These are phyloP conservation scores for Mesitornis unicolor DNA, from an alignment of 2,113 vertebrate species.

Conservation along the genomic window DNA sequence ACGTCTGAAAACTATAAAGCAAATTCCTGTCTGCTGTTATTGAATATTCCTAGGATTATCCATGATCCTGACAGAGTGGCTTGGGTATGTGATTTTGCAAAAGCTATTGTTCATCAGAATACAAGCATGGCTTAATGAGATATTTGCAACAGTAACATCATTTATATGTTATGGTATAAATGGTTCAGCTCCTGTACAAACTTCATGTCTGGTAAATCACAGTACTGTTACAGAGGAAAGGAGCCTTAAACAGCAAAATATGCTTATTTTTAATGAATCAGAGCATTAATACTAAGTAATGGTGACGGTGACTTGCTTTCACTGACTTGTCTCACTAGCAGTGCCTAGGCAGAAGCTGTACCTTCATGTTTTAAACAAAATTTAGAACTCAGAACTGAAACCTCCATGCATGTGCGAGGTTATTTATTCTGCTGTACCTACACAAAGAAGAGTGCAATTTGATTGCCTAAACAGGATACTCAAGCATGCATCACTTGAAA, in stretches of 20 bases:
- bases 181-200: not conserved
- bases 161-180: not conserved
- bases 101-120: not conserved
- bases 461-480: not conserved
- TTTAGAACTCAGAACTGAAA: not conserved
- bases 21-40: not conserved
- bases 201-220: not conserved
- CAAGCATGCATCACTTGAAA: not conserved
- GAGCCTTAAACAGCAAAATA: not conserved
- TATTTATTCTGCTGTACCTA: not conserved
- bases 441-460: not conserved
- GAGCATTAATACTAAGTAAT: not conserved
- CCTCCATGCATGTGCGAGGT: not conserved
- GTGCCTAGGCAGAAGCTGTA: not conserved
- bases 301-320: not conserved
- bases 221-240: not conserved
- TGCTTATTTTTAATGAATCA: not conserved
- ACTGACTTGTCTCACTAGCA: not conserved
- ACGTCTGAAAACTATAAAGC: not conserved
- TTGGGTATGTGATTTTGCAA: not conserved
- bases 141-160: not conserved
- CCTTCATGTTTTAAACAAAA: not conserved
- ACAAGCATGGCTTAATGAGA: not conserved
- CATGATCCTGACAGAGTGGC: not conserved
- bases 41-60: constrained; percentile 24